Conservation (phyloP, 2,797 vertebrate genomes). For the Enteromius mattozi region DNA sequence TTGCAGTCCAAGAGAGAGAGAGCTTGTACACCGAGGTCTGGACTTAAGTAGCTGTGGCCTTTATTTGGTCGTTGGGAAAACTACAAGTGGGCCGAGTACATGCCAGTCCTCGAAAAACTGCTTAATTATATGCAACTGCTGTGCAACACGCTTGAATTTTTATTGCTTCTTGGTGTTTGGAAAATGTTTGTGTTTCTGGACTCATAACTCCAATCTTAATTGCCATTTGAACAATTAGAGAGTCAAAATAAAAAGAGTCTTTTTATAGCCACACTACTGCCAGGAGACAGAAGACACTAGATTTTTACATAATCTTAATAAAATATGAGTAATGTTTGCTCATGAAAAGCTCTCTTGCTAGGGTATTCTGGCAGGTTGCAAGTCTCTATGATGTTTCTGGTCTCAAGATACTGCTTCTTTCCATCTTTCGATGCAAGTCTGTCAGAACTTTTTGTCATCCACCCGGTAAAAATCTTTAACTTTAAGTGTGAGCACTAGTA, state of each 20-base stretch:
- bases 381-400: neutral
- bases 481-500: neutral
- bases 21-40: constrained; percentile 55
- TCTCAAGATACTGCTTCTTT: neutral
- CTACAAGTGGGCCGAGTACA: constrained; percentile 56
- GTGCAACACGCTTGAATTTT: constrained; percentile 54
- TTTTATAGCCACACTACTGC: constrained; percentile 17
- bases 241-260: constrained; percentile 28
- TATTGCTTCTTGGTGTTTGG: constrained; percentile 55
- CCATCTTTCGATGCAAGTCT: neutral
- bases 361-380: constrained; percentile 1
- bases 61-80: constrained; percentile 63
- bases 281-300: constrained; percentile 21
- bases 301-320: constrained; percentile 26
- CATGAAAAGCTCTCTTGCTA: neutral
- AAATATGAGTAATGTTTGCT: constrained; percentile 6
- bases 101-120: constrained; percentile 53
- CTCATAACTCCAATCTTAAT: constrained; percentile 57
- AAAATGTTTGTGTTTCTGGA: constrained; percentile 59
- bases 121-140: constrained; percentile 57
- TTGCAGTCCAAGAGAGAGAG: constrained; percentile 49
- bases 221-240: constrained; percentile 52
- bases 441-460: neutral
- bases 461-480: neutral
- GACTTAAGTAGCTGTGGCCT: constrained; percentile 57